Base-by-base conservation (phyloP, 2,888 invertebrate species). In the Drosophila colorata region DNA sequence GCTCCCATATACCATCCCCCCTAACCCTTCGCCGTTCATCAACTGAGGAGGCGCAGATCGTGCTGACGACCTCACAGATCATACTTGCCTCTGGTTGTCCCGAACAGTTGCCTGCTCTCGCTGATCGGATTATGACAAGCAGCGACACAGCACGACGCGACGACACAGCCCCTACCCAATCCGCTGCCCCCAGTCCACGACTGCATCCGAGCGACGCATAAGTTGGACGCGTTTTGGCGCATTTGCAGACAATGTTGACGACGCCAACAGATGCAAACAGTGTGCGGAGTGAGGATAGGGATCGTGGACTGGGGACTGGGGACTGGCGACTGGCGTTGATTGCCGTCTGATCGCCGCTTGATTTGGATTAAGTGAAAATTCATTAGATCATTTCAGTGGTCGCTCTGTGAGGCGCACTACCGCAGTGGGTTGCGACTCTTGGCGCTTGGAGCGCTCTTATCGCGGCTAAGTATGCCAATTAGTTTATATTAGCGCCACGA, bases 91-190 rank as follows among this genome's bases (percentile, higher is more conserved):
- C 58, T 38, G 18, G 47, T 20, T 51, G 58, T 68, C 56, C 58
- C 46, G 11, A 11, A 49, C 63, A 13, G 44, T 20, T 46, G 44
- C 43, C 64, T 44, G 46, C 46, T 47, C 47, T 44, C 35, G 51
- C 74, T 90, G 89, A 90, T 90, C 88, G 90, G 83, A 90, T 90
- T 90, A 90, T 90, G 89, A 90, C 90, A 90, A 76, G 85, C 87
- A 83, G 77, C 84, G 84, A 86, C 83, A 83, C 66, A 73, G 63
- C 60, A 55, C 66, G 55, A 56, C 56, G 52, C 28, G 28, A 28
- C 28, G 28, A 28, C 28, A 51, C 57, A 59, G 49, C 44, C 56
- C 31, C 49, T 52, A 23, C 53, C 49, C 61, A 52, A 37, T 37
- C 60, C 58, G 18, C 9, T 20, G 20, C 4, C 20, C 20, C 20